Evolutionary conservation across 2,113 vertebrate species (phyloP), one percentile per base, ranked within the genome.

Genomic region (Phrynosoma platyrhinos): DNA sequence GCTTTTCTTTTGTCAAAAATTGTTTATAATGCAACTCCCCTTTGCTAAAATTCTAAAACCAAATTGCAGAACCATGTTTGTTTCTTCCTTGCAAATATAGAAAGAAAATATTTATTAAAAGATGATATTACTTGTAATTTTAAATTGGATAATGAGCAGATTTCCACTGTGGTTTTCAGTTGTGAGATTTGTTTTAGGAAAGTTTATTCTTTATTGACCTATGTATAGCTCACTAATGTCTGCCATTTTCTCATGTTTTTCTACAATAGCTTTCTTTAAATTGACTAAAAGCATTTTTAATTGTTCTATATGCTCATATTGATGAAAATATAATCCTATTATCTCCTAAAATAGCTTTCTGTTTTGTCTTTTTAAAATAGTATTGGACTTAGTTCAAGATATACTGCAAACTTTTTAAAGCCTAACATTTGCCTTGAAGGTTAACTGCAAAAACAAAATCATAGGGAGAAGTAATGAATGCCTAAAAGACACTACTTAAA

Each of bases 111-210:
- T 42, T 83, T 84, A 84, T 84, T 72, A n/a, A 71, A 52, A 62
- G 7, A 84, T 42, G 23, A 74, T 84, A 84, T 71, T 79, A 79
- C 47, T 72, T 84, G 42, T 27, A 71, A 84, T 64, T 88, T 79
- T 72, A 84, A 88, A 88, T 79, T 71, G 66, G 42, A 79, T 79
- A 66, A 47, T n/a, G 64, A 42, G n/a, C 36, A 72, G 76, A 62
- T n/a, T 78, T 74, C 58, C 47, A 78, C 40, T 62, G 14, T 42
- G 32, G 53, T 74, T 80, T 72, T 64, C 75, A 76, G 27, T 52
- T 88, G 81, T 88, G n/a, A 83, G 83, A 69, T 88, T 77, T 58
- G 66, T 88, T 83, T 52, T 47, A 68, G 72, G 18, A 53, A 83
- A n/a, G 42, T 78, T 53, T 83, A 53, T 77, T 40, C 42, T 74